phyloP scores from a whole-genome alignment of 2,888 invertebrate genomes.

The Cryptocephalus moraei region DNA sequence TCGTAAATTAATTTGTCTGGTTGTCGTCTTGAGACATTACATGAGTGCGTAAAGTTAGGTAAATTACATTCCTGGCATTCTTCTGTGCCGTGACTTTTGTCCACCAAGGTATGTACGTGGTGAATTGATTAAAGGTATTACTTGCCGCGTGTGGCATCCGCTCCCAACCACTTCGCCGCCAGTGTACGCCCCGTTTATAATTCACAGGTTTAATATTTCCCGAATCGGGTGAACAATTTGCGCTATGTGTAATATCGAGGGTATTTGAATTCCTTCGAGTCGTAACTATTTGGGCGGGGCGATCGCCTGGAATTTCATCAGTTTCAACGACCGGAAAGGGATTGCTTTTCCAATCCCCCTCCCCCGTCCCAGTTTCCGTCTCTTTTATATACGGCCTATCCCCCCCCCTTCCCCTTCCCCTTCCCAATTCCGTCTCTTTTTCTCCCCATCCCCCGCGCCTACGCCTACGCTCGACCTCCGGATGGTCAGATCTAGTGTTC shows the following conservation, averaged over 20 bases:
- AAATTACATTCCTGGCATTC: too few relatives aligned
- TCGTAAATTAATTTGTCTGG: too few relatives aligned
- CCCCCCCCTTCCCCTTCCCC: too few relatives aligned
- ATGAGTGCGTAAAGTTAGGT: too few relatives aligned
- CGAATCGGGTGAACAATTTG: conserved; percentile 27
- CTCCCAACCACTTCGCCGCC: too few relatives aligned
- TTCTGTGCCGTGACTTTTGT: too few relatives aligned
- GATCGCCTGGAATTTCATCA: conserved; percentile 42
- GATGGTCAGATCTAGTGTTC: conserved; percentile 16
- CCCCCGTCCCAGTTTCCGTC: conserved; percentile 28
- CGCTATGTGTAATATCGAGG: conserved; percentile 35
- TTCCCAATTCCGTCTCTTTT: not conserved
- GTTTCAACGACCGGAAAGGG: conserved; percentile 52
- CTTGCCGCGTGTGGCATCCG: too few relatives aligned
- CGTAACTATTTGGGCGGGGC: conserved; percentile 38
- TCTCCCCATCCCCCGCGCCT: not conserved
- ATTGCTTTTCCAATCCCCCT: conserved; percentile 39
- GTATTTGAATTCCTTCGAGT: conserved; percentile 39
- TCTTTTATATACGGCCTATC: conserved; percentile 1
- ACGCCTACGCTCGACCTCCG: not conserved
- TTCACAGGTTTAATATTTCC: not conserved
- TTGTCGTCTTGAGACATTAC: too few relatives aligned
- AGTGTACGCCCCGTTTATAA: too few relatives aligned
- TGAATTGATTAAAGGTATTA: too few relatives aligned
- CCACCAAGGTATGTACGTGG: too few relatives aligned